Base-by-base conservation (phyloP, 2,797 vertebrate genomes). In the Poeciliopsis paucimaculata region DNA sequence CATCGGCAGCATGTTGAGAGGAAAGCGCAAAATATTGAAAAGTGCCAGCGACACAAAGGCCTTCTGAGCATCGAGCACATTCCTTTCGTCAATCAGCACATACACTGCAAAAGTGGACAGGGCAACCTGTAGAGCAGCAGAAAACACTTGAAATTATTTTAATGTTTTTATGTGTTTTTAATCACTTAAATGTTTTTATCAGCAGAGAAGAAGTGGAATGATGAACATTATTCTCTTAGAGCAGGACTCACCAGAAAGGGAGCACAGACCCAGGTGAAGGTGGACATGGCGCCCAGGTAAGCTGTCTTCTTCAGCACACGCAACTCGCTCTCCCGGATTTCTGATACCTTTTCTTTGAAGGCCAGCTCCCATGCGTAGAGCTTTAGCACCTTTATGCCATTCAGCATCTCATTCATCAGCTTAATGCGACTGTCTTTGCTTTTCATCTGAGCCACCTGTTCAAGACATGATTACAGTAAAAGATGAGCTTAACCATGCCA, bases 281-380 rank as follows among this genome's bases (percentile, higher is more conserved):
- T 98, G 76, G 96, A 97, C 28, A 97, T 5, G 0, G 98, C 98
- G 0, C 94, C 96, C 80, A 99, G 94, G 87, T 98, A 99, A 39
- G 97, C 97, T 0, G 96, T 95, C 76, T 97, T 99, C 91, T 97
- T 99, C 66, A 99, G 95, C 41, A 99, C 97, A 78, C 76, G 82
- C 79, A 99, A 96, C 90, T 99, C 98, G 15, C 96, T 96, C 92
- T 97, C 96, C 23, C 98, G 87, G 92, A 99, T 98, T 31, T 93
- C 88, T 6, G 97, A 95, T 77, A 99, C 97, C 85, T 99, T 99
- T 81, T 97, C 96, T 88, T 94, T 96, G 91, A 99, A 99, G 3
- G 98, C 98, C 91, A 98, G 93, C 91, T 99, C 98, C 98, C 98
- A 99, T 71, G 98, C 98, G 0, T 99, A 99, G 23, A 99, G 96